Base-by-base conservation (phyloP, 1,140 invertebrate genomes). In the Proctacanthus coquilletti region DNA sequence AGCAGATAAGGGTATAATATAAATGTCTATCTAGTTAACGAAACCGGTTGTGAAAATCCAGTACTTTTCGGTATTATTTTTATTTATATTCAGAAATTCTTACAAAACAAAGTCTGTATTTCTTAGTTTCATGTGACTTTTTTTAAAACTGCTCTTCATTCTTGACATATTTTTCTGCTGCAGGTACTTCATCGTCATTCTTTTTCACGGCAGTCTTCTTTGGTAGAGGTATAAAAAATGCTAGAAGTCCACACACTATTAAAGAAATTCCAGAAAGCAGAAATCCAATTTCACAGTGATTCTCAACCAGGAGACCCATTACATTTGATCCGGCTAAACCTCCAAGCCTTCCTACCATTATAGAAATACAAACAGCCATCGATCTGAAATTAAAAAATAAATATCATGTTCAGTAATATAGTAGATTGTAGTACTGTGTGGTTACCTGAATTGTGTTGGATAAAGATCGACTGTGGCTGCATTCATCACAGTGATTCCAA, bases 261-360 rank as follows among this genome's bases (percentile, higher is more conserved):
- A 47, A 36, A 9, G 21, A 25, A 18, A 19, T 19, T 14, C 43
- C 33, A 25, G 45, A 44, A 10, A 35, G 15, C 9, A 23, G 25
- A 10, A 47, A 36, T 4, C 43, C 35, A 3, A 17, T 2, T 27
- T 41, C 34, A 36, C 43, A 47, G 40, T 45, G 36, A 2, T 36
- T 36, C 18, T 47, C 43, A 5, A 47, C 30, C 15, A 47, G 20
- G 5, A 27, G 23, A 31, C 43, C 43, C 4, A 42, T 23, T 10
- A 43, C 29, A 38, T 47, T 43, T 4, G 36, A 31, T 17, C 41
- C 45, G 14, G 46, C 38, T 1, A 48, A 40, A 25, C 45, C 46
- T n/a, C 51, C 51, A 5, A 54, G 38, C n/a, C 52, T 42, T 20
- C 51, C 55, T 2, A 43, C 21, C 45, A 53, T 49, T 21, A 58